Evolutionary conservation across 1,140 invertebrate genomes (phyloP).

Genomic region (Vanessa atalanta): DNA sequence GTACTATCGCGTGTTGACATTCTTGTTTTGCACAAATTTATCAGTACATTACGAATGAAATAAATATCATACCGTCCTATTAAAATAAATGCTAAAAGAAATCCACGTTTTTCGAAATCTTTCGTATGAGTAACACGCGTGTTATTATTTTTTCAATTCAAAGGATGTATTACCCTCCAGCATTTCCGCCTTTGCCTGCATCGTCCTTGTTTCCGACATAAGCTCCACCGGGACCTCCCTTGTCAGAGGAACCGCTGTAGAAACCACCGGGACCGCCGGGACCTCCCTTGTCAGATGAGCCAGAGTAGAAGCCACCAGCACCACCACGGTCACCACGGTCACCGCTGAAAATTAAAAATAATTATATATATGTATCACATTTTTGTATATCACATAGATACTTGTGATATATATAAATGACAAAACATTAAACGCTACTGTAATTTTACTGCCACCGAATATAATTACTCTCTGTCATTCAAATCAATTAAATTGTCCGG

Average conservation of each 20-base stretch:
- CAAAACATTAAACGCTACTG: no score
- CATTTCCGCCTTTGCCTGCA: conserved; percentile 25
- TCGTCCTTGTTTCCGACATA: conserved; percentile 41
- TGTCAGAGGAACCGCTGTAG: conserved; percentile 52
- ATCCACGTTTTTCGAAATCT: no score
- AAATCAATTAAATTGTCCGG: not conserved
- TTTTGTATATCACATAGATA: no score
- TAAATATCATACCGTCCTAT: no score
- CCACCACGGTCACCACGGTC: conserved; percentile 70
- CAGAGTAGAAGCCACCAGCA: conserved; percentile 62
- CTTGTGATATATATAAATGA: no score
- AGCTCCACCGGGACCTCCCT: conserved; percentile 54
- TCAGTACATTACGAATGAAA: no score
- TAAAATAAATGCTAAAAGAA: no score
- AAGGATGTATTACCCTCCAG: conserved; percentile 10
- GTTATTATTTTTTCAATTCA: no score
- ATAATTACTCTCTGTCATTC: not conserved
- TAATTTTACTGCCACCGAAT: not conserved
- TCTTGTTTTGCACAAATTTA: no score
- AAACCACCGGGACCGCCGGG: conserved; percentile 25
- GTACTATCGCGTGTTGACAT: no score
- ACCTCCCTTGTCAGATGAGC: conserved; percentile 41
- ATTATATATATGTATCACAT: no score
- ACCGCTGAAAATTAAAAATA: conserved; percentile 47
- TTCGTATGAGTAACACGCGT: no score